These are phyloP conservation scores for Tragulus kanchil DNA, from an alignment of 2,113 vertebrate genomes.

Conservation along the genomic window DNA sequence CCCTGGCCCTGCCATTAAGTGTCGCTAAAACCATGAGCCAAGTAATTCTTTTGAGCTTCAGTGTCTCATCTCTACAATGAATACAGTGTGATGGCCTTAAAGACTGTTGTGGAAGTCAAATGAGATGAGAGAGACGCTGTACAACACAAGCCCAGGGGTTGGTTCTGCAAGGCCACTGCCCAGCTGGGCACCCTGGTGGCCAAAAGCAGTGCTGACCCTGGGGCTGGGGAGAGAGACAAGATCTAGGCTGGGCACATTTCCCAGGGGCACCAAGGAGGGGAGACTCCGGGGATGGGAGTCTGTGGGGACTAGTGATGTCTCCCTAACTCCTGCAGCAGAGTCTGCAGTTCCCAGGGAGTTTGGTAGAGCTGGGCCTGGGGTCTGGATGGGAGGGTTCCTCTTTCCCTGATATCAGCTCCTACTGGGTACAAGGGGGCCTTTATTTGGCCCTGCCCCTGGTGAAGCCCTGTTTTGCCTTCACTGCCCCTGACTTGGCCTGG, in stretches of 20 bases:
- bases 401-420: too few relatives aligned
- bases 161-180: background rate
- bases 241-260: background rate
- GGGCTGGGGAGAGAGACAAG: background rate
- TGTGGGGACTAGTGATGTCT: background rate
- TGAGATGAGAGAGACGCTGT: accelerated
- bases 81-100: accelerated
- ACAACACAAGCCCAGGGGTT: background rate
- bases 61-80: background rate
- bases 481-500: background rate
- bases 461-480: background rate
- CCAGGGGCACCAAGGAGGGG: too few relatives aligned
- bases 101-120: background rate
- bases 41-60: background rate
- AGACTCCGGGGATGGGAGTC: background rate
- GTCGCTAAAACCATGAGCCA: too few relatives aligned
- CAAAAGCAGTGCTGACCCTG: background rate
- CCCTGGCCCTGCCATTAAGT: background rate
- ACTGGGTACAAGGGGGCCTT: background rate
- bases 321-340: background rate
- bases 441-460: background rate
- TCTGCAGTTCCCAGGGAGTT: background rate
- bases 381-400: background rate
- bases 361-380: background rate
- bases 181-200: accelerated